These are phyloP conservation scores for Phycodurus eques DNA, from an alignment of 2,113 vertebrate genomes.

Conservation along the genomic window DNA sequence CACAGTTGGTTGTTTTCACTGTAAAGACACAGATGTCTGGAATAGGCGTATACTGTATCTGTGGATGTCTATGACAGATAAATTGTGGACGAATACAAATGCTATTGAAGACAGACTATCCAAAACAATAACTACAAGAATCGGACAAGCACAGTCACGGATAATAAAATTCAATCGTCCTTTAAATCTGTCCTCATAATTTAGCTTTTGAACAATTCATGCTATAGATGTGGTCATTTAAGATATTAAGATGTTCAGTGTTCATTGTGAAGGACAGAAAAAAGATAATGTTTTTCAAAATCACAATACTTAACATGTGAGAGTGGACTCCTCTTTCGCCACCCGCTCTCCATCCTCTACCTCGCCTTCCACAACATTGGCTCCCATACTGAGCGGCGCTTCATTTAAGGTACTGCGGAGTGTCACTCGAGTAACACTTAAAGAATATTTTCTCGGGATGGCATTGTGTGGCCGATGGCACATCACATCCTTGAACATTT, in stretches of 20 bases:
- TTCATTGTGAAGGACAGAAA: neutral
- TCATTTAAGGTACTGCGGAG: conserved; percentile 81
- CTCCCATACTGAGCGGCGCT: conserved; percentile 50
- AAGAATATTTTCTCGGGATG: conserved; percentile 53
- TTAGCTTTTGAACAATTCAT: neutral
- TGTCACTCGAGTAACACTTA: conserved; percentile 78
- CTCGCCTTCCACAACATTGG: conserved; percentile 36
- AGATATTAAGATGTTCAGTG: neutral
- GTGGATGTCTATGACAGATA: neutral
- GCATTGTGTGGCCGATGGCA: conserved; percentile 48
- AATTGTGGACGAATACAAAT: neutral
- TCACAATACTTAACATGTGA: conserved; percentile 37
- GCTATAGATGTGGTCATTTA: neutral
- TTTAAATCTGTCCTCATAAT: neutral
- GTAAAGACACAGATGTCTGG: too few species aligned
- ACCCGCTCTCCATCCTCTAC: conserved; percentile 49
- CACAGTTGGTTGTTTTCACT: too few species aligned
- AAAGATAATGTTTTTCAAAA: neutral
- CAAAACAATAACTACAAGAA: neutral
- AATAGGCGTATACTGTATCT: neutral
- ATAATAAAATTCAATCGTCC: neutral
- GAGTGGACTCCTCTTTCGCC: conserved; percentile 25
- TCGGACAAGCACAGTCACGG: neutral
- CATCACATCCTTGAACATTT: conserved; percentile 90
- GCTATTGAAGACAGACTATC: neutral